phyloP scores from a whole-genome alignment of 2,113 vertebrate genomes.

The Centropus unirufus region DNA sequence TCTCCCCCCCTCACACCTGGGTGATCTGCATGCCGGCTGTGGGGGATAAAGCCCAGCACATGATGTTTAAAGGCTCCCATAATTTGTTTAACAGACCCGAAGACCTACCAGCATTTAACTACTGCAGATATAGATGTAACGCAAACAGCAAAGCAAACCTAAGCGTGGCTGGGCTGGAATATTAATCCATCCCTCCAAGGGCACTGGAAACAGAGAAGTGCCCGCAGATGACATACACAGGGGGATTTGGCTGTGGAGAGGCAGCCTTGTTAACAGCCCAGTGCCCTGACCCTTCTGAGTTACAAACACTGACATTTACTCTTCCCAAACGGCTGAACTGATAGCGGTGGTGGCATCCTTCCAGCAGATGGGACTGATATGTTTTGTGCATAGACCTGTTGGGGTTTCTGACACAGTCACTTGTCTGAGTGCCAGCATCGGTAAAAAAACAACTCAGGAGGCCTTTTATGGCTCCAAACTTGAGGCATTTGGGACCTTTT shows the following conservation, averaged over 20 bases:
- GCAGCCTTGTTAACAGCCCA: neutral
- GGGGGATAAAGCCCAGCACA: neutral
- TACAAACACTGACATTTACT: constrained; percentile 15
- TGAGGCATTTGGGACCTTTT: neutral
- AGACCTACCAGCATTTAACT: neutral
- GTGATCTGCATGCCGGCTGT: accelerated
- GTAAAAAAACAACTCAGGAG: constrained; percentile 6
- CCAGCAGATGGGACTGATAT: constrained; percentile 21
- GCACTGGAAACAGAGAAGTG: neutral
- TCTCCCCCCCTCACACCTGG: neutral
- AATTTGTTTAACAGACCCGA: constrained; percentile 10
- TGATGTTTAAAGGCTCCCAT: neutral
- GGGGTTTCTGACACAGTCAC: constrained; percentile 26
- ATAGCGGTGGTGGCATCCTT: constrained; percentile 31
- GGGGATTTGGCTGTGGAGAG: neutral
- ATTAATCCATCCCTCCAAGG: constrained; percentile 1
- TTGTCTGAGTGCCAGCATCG: constrained; percentile 35
- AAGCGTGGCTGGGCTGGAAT: neutral
- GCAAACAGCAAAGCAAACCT: constrained; percentile 18
- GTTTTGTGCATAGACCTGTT: constrained; percentile 39
- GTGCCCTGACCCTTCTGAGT: neutral
- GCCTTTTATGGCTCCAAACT: neutral
- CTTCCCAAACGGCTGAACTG: constrained; percentile 33
- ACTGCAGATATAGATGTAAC: neutral
- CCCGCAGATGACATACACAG: accelerated